A percentile compares a stretch with the other conserved stretches of the same genome.
Evolutionary conservation across 2,113 vertebrate species (phyloP).

Genomic region (Caloenas nicobarica): DNA sequence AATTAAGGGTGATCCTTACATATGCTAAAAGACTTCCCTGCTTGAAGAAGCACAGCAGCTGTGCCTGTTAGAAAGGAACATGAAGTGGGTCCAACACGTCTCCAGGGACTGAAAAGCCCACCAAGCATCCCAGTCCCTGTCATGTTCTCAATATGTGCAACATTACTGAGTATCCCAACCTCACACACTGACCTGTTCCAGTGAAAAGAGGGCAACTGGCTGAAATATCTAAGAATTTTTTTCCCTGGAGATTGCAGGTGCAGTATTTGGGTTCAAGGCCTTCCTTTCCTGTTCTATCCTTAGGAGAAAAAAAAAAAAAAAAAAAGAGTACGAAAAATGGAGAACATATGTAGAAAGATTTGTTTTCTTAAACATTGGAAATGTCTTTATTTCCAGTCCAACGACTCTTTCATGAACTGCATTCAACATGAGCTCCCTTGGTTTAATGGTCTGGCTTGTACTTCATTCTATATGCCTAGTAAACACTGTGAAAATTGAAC

Average conservation of each 20-base stretch:
- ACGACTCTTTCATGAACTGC: background rate
- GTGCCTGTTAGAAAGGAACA: background rate
- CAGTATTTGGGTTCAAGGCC: background rate
- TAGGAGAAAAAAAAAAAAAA: no score
- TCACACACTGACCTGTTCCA: background rate
- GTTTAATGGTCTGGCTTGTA: background rate
- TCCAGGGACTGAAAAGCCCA: background rate
- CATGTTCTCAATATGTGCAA: background rate
- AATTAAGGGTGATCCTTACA: background rate
- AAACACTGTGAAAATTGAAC: background rate
- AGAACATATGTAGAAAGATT: background rate
- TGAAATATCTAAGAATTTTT: background rate
- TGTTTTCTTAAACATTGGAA: background rate
- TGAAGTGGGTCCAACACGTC: background rate
- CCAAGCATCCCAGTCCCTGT: background rate
- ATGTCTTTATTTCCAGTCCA: background rate
- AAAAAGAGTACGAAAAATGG: background rate
- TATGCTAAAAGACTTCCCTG: background rate
- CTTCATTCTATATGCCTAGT: background rate
- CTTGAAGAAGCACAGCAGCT: background rate
- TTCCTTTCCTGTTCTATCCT: background rate
- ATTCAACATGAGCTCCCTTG: background rate
- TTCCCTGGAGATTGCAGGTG: background rate
- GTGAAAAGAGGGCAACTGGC: background rate
- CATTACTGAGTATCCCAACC: background rate